These are phyloP conservation scores for Lepus timidus DNA, from an alignment of 2,113 vertebrate species.

Conservation along the genomic window DNA sequence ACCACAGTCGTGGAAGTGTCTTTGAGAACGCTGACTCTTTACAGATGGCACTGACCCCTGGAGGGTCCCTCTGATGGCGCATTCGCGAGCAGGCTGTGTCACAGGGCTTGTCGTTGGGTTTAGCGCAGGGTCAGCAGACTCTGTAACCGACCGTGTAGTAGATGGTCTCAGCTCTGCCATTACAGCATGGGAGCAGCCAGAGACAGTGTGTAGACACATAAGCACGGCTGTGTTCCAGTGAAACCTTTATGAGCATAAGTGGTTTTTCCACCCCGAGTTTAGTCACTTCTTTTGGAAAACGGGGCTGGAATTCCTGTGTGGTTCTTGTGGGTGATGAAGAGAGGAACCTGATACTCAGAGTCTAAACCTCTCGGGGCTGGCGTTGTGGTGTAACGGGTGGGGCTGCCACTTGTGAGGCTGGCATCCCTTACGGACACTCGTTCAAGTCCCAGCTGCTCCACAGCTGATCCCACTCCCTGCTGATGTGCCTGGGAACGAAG, in stretches of 20 bases:
- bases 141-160: not conserved
- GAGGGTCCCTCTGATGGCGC: not conserved
- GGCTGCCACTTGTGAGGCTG: too few species aligned
- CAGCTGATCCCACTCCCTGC: too few species aligned
- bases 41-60: not conserved
- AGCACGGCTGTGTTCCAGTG: not conserved
- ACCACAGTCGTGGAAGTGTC: not conserved
- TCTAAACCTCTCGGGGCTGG: not conserved
- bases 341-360: not conserved
- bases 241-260: constrained; percentile 24
- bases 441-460: too few species aligned
- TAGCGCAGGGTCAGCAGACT: not conserved
- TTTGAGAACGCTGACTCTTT: not conserved
- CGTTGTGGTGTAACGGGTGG: too few species aligned
- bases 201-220: not conserved
- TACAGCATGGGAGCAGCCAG: not conserved
- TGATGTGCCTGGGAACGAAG: too few species aligned
- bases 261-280: not conserved
- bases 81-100: not conserved
- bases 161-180: not conserved
- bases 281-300: not conserved
- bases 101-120: not conserved
- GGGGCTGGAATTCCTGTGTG: not conserved
- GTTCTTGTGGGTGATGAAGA: not conserved
- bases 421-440: too few species aligned